A percentile compares a stretch with the other conserved stretches of the same genome.
These are phyloP conservation scores for Lagorchestes hirsutus DNA, from an alignment of 2,797 vertebrate genomes.

Conservation along the genomic window DNA sequence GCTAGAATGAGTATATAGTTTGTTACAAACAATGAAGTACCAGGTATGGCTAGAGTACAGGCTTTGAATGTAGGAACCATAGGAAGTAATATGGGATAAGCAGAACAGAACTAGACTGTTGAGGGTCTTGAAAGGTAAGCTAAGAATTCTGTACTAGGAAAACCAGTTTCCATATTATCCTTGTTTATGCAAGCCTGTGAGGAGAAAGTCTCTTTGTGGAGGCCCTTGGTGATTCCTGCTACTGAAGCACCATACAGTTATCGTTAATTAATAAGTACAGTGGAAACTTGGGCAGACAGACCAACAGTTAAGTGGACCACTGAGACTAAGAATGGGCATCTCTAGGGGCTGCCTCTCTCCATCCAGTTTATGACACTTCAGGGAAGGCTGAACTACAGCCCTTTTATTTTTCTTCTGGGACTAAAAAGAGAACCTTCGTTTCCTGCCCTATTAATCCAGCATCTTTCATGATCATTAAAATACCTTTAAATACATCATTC, in stretches of 20 bases:
- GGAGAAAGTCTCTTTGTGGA: conserved; percentile 29
- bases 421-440: conserved; percentile 78
- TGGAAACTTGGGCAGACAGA: conserved; percentile 68
- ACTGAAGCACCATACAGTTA: conserved; percentile 39
- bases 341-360: conserved; percentile 79
- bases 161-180: neutral
- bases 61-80: neutral
- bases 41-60: neutral
- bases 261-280: conserved; percentile 71
- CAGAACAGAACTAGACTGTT: neutral
- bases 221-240: conserved; percentile 24
- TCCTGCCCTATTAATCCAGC: conserved; percentile 80
- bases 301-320: conserved; percentile 61
- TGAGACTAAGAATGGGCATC: conserved; percentile 68
- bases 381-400: conserved; percentile 74
- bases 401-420: conserved; percentile 81
- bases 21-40: neutral
- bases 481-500: conserved; percentile 81
- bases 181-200: neutral
- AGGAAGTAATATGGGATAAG: neutral
- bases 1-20: neutral
- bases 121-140: neutral
- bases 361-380: conserved; percentile 78
- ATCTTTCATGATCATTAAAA: conserved; percentile 82
- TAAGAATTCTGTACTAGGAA: neutral